Conservation (phyloP, 2,888 invertebrate genomes). For the Nephrocerus scutellatus region DNA sequence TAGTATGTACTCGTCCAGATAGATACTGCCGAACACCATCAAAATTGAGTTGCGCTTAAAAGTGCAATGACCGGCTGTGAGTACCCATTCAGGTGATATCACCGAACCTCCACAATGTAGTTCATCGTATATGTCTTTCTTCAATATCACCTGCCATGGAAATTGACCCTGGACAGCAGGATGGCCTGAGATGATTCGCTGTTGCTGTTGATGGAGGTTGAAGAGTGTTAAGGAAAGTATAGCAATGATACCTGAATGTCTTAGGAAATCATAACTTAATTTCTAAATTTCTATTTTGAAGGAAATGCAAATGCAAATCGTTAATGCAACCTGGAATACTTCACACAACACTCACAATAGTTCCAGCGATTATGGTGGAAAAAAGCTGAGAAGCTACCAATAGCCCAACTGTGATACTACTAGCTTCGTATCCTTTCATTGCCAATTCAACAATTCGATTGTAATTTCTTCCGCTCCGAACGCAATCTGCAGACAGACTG, state of each 20-base stretch:
- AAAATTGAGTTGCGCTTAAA: constrained; percentile 28
- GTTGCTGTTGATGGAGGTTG: no score
- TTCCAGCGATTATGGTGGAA: constrained; percentile 1
- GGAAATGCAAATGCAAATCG: no score
- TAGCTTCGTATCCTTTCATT: not conserved
- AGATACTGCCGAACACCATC: constrained; percentile 34
- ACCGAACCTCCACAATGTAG: constrained; percentile 42
- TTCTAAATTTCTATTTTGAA: no score
- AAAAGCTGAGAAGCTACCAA: not conserved
- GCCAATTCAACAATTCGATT: not conserved
- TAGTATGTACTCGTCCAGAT: constrained; percentile 25
- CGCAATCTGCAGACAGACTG: no score
- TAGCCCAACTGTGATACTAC: not conserved
- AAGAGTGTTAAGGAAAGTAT: no score
- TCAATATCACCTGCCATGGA: constrained; percentile 43
- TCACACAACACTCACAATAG: no score
- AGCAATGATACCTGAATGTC: no score
- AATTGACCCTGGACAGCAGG: constrained; percentile 33
- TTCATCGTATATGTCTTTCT: constrained; percentile 31
- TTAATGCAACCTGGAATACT: no score
- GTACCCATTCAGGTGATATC: constrained; percentile 34
- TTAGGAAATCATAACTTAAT: no score
- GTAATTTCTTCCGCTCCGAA: no score
- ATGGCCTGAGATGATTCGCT: constrained; percentile 35
- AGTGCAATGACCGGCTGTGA: constrained; percentile 43